A percentile compares a stretch with the other conserved stretches of the same genome.
phyloP scores from a whole-genome alignment of 1,140 invertebrate species.

The Drosophila tsacasi region DNA sequence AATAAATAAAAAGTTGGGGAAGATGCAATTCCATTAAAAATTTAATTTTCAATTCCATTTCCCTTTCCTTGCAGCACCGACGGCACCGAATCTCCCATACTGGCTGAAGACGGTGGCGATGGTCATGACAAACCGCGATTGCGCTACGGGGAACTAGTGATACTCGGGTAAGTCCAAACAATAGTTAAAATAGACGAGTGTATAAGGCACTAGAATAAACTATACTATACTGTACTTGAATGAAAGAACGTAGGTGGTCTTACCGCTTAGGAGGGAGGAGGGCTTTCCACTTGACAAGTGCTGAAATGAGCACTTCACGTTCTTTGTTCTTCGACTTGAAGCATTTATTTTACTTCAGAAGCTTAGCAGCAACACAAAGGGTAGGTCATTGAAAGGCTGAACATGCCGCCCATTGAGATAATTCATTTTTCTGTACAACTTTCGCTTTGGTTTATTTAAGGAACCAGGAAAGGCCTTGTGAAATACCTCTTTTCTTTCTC shows the following conservation, averaged over 20 bases:
- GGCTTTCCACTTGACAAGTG: constrained; percentile 21
- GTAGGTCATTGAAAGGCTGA: constrained; percentile 16
- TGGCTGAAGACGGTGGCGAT: constrained; percentile 89
- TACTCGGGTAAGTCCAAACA: constrained; percentile 92
- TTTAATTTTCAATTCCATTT: constrained; percentile 26
- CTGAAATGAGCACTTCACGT: constrained; percentile 24
- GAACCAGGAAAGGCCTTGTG: background rate
- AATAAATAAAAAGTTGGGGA: background rate
- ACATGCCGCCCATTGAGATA: constrained; percentile 4
- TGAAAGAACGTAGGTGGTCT: constrained; percentile 6
- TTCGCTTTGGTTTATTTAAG: constrained; percentile 12
- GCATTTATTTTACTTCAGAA: constrained; percentile 14
- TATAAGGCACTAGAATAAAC: background rate
- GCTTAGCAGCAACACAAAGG: constrained; percentile 11
- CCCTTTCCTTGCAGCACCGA: constrained; percentile 87
- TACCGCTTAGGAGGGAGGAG: background rate
- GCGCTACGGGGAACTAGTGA: constrained; percentile 97
- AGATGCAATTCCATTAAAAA: constrained; percentile 35
- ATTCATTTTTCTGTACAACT: constrained; percentile 11
- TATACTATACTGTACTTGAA: background rate
- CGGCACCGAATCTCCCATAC: constrained; percentile 90
- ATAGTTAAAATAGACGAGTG: background rate
- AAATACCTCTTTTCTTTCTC: background rate
- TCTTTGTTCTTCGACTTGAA: constrained; percentile 26
- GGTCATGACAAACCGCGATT: constrained; percentile 90